Evolutionary conservation across 2,797 vertebrate species (phyloP).

Genomic region (Arnoldichthys spilopterus): DNA sequence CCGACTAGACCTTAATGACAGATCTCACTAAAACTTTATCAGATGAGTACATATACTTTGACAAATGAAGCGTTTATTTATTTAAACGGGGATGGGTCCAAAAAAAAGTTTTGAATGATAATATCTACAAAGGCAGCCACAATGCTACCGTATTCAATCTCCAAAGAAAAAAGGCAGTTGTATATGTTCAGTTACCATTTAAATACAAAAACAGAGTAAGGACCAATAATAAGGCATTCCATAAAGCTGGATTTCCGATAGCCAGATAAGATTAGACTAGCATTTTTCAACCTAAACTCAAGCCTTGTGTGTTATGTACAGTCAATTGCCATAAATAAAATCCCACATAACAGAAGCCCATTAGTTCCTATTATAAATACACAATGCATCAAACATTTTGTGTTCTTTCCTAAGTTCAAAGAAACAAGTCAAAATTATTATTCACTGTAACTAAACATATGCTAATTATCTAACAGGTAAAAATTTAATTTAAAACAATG

Average conservation of each 20-base stretch:
- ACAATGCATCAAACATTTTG: too few species aligned
- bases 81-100: background rate
- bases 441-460: too few species aligned
- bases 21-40: too few species aligned
- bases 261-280: background rate
- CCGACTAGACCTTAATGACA: too few species aligned
- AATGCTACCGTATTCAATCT: background rate
- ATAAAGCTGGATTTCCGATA: background rate
- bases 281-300: background rate
- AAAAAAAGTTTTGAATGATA: background rate
- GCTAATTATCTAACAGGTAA: too few species aligned
- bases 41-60: background rate
- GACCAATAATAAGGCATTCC: background rate
- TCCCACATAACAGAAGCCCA: too few species aligned
- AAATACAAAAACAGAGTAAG: background rate
- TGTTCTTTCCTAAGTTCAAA: too few species aligned
- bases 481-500: too few species aligned
- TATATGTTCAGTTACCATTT: too few species aligned
- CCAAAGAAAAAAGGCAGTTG: too few species aligned
- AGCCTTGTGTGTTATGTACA: background rate
- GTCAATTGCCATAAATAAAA: background rate
- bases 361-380: too few species aligned
- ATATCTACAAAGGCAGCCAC: background rate
- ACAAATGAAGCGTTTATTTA: background rate
- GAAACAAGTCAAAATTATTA: too few species aligned